Evolutionary conservation across 2,797 vertebrate species (phyloP), one percentile per base, ranked within the genome.

Genomic region (Heliangelus exortis): DNA sequence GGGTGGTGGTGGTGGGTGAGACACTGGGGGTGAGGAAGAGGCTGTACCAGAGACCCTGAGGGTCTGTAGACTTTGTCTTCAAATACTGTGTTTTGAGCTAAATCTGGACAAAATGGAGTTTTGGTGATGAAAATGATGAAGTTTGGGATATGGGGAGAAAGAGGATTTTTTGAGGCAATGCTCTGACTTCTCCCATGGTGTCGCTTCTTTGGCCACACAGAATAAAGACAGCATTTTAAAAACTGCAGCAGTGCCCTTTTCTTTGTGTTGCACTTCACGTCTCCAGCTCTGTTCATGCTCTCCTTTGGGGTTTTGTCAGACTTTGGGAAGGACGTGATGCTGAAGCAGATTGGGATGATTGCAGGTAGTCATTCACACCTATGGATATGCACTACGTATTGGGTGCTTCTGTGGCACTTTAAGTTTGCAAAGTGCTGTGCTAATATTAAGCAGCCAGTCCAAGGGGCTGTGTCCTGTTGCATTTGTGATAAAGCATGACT

Each of bases 131-230:
- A 87, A 84, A 75, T 34, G n/a, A 39, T 16, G n/a, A 57, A 61
- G 25, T 12, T 28, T 58, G 59, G 34, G 48, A 75, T 65, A 54
- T 33, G 29, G 29, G 69, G 48, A 69, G 63, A 68, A 66, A 63
- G 59, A 54, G 47, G 14, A 9, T 8, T 3, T 90, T 88, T 48
- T 0, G 1, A 57, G 51, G 65, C 2, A 0, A 15, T 4, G 2
- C 59, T 85, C 63, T 58, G 57, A 5, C 5, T 0, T 26, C 39
- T 77, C 31, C 33, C 43, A 33, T 1, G 1, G 12, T 33, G 20
- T 57, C 39, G 7, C 74, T 77, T 50, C 62, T 31, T 66, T 55
- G 65, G 43, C 80, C 5, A 0, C 0, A 5, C 36, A 31, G 57
- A 69, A 55, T 6, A 31, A 93, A 95, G 28, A 16, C n/a, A 71